Conservation (phyloP, 2,113 vertebrate genomes). For the Oryzias curvinotus region DNA sequence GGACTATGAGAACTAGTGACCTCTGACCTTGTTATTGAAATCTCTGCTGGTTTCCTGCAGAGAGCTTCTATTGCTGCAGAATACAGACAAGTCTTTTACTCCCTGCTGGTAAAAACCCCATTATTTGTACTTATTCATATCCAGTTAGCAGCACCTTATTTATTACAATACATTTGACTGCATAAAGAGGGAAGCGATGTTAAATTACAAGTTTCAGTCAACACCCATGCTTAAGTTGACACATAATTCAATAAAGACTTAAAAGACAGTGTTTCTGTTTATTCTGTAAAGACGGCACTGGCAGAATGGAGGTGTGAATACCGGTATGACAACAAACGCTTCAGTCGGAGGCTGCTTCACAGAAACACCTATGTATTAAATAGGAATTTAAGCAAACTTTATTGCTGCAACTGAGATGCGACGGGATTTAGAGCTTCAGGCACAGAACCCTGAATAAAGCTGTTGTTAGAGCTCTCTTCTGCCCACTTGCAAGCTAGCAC, state of each 20-base stretch:
- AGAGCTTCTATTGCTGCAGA: conserved; percentile 2
- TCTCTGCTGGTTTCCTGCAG: conserved; percentile 36
- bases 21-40: conserved; percentile 46
- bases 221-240: too few relatives aligned
- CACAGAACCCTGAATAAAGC: background rate
- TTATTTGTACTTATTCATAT: background rate
- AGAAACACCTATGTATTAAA: too few relatives aligned
- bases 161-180: background rate
- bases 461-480: background rate
- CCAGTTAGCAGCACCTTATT: background rate
- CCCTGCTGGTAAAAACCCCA: background rate
- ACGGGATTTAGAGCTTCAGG: background rate
- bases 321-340: too few relatives aligned
- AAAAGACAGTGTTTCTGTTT: too few relatives aligned
- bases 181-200: too few relatives aligned
- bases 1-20: conserved; percentile 42
- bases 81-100: background rate
- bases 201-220: too few relatives aligned
- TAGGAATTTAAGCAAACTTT: too few relatives aligned
- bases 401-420: background rate
- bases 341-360: too few relatives aligned
- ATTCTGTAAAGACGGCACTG: too few relatives aligned
- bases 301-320: too few relatives aligned
- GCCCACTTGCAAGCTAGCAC: background rate
- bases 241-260: too few relatives aligned